Evolutionary conservation across 2,113 vertebrate species (phyloP).

Genomic region (Xyliphius kryptos): DNA sequence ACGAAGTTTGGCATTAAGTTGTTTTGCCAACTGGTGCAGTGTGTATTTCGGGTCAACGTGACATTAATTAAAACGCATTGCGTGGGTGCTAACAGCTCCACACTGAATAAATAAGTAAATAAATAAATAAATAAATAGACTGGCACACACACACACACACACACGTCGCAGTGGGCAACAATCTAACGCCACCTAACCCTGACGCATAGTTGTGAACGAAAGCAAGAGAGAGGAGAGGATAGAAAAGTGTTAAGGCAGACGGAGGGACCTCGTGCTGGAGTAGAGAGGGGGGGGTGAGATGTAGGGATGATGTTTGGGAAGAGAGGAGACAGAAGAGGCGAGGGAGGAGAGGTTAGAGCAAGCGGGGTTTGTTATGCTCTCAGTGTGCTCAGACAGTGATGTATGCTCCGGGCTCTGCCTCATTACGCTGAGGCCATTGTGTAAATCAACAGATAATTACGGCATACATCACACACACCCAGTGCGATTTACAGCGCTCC

Average conservation of each 20-base stretch:
- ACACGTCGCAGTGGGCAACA: too few species aligned
- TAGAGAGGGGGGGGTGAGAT: too few species aligned
- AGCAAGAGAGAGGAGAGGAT: too few species aligned
- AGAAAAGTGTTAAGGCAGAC: too few species aligned
- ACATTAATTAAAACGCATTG: conserved; percentile 44
- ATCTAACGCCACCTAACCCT: too few species aligned
- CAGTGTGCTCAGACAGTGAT: conserved; percentile 64
- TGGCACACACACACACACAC: too few species aligned
- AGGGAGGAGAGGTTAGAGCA: conserved; percentile 14
- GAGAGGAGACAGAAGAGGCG: conserved; percentile 2
- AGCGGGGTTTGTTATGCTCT: conserved; percentile 22
- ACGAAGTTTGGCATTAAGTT: conserved; percentile 20
- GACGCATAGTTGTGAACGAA: too few species aligned
- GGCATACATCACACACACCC: conserved; percentile 66
- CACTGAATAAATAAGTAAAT: conserved; percentile 39
- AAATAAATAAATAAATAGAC: too few species aligned
- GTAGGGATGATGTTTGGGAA: too few species aligned
- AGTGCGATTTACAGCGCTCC: too few species aligned
- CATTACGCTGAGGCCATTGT: conserved; percentile 70
- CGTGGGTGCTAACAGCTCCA: conserved; percentile 31
- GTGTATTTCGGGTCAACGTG: conserved; percentile 36
- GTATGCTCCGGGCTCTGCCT: conserved; percentile 64
- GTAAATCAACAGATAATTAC: conserved; percentile 76
- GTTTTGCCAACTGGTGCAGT: conserved; percentile 33
- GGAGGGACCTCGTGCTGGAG: too few species aligned